Evolutionary conservation across 2,113 vertebrate genomes (phyloP).

Genomic region (Cynoglossus semilaevis): DNA sequence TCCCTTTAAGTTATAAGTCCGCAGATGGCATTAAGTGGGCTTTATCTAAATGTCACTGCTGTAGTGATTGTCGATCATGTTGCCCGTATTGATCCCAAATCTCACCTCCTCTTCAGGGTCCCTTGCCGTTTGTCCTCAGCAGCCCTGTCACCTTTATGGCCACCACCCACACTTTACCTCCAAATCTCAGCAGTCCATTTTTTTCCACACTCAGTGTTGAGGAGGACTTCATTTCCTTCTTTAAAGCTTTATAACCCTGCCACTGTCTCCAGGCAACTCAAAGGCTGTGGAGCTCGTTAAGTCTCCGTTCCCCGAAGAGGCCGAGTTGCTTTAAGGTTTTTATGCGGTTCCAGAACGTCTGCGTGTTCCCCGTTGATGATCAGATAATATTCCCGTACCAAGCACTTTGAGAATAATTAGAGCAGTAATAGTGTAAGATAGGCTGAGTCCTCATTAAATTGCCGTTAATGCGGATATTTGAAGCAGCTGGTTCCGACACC

Average conservation of each 20-base stretch:
- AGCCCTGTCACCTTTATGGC: slow-evolving; percentile 23
- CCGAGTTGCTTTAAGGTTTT: slow-evolving; percentile 59
- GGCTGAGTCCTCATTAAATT: slow-evolving; percentile 51
- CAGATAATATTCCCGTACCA: slow-evolving; percentile 49
- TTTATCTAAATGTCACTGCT: slow-evolving; percentile 66
- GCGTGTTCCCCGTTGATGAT: slow-evolving; percentile 51
- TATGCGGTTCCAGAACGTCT: slow-evolving; percentile 49
- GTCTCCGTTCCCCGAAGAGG: slow-evolving; percentile 62
- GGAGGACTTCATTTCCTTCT: slow-evolving; percentile 60
- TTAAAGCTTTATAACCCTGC: slow-evolving; percentile 67
- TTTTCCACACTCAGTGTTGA: slow-evolving; percentile 22
- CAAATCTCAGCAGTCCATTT: slow-evolving; percentile 38
- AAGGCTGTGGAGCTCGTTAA: slow-evolving; percentile 71
- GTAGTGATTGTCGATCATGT: slow-evolving; percentile 42
- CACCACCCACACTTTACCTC: slow-evolving; percentile 52
- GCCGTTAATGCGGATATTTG: slow-evolving; percentile 50
- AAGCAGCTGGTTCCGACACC: slow-evolving; percentile 37
- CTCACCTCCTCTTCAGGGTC: slow-evolving; percentile 29
- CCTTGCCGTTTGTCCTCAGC: slow-evolving; percentile 39
- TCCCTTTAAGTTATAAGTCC: slow-evolving; percentile 45
- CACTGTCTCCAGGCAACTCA: slow-evolving; percentile 74
- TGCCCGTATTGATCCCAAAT: slow-evolving; percentile 49
- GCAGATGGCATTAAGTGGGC: slow-evolving; percentile 47
- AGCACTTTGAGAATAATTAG: slow-evolving; percentile 64
- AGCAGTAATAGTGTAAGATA: slow-evolving; percentile 47